These are phyloP conservation scores for Antigone vipio DNA, from an alignment of 2,113 vertebrate species.

Conservation along the genomic window DNA sequence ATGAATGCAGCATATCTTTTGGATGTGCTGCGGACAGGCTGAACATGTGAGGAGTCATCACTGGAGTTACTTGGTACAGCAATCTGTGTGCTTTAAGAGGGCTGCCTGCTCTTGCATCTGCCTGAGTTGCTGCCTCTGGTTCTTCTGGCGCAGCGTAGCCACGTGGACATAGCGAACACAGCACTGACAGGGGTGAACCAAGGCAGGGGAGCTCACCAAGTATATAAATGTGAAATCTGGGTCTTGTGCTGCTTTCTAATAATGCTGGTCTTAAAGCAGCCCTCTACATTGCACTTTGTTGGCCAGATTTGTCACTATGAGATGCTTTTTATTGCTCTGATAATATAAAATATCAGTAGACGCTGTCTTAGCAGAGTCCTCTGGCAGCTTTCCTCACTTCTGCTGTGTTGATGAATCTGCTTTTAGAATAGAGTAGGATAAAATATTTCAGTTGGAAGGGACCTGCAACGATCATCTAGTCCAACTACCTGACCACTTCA, in stretches of 20 bases:
- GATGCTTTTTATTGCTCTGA: not conserved
- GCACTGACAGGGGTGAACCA: not conserved
- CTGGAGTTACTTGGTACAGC: not conserved
- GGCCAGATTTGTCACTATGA: not conserved
- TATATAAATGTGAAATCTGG: fast-evolving
- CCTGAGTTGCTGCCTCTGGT: not conserved
- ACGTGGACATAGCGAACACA: not conserved
- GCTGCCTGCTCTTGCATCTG: not conserved
- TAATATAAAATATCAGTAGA: not conserved
- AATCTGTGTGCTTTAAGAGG: not conserved
- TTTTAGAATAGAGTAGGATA: not conserved
- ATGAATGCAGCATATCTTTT: not conserved
- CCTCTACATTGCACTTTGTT: not conserved
- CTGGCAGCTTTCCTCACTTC: not conserved
- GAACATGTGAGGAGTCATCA: not conserved
- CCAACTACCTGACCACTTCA: not conserved
- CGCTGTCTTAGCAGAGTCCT: not conserved
- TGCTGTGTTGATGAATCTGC: not conserved
- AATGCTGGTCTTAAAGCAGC: not conserved
- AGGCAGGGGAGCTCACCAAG: not conserved
- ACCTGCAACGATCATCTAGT: not conserved
- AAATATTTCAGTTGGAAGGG: not conserved
- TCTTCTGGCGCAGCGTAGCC: not conserved
- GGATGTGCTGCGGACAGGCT: not conserved
- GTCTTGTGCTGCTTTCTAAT: not conserved